phyloP scores from a whole-genome alignment of 2,113 vertebrate genomes.

The Pseudorectes ferrugineus region DNA sequence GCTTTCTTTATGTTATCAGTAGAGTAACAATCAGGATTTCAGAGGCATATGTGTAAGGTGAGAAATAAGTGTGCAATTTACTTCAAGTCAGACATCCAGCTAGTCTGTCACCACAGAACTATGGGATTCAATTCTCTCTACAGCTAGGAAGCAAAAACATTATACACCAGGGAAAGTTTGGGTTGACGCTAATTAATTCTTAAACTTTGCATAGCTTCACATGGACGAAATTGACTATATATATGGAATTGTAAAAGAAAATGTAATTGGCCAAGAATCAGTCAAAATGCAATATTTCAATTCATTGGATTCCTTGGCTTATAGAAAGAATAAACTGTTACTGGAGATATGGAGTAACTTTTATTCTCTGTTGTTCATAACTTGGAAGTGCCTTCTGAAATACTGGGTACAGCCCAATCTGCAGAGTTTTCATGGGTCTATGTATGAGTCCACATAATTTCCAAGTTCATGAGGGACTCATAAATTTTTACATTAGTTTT shows the following conservation, averaged over 20 bases:
- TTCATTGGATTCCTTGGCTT: background rate
- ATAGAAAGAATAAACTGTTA: background rate
- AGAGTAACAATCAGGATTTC: background rate
- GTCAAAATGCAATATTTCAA: background rate
- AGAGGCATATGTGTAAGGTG: fast-evolving
- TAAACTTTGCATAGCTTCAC: background rate
- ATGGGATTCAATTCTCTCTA: background rate
- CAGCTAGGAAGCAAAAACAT: background rate
- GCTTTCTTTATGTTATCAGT: background rate
- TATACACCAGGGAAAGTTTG: background rate
- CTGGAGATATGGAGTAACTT: background rate
- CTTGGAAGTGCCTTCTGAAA: background rate
- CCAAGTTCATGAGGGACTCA: background rate
- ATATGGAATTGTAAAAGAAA: background rate
- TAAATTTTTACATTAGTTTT: background rate
- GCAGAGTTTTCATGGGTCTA: background rate
- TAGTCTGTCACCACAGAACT: background rate
- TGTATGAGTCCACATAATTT: background rate
- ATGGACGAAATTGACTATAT: background rate
- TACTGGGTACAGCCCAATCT: background rate
- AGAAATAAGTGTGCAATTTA: background rate
- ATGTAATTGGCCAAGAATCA: background rate
- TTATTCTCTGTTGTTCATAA: background rate
- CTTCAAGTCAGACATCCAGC: background rate
- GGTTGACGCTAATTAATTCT: background rate